Conservation (phyloP, 2,113 vertebrate genomes). For the Toxotes chatareus region DNA sequence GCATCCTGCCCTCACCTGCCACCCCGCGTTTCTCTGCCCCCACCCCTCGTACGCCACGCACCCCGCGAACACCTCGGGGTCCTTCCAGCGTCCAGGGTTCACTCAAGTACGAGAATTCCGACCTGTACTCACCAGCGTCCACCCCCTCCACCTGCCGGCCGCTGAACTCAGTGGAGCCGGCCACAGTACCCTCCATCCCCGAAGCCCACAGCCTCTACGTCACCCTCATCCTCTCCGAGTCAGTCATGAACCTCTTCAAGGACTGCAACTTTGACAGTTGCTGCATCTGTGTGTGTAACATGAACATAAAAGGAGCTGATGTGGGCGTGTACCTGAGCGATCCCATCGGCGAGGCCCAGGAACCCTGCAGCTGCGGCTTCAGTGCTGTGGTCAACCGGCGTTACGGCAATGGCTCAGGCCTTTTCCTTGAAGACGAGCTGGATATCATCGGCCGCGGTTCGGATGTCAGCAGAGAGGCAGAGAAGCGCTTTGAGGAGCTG, state of each 20-base stretch:
- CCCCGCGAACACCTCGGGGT: conserved; percentile 94
- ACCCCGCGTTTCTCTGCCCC: conserved; percentile 94
- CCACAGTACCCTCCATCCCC: conserved; percentile 95
- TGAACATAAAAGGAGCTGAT: conserved; percentile 98
- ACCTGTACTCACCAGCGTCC: conserved; percentile 96
- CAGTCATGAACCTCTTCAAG: conserved; percentile 98
- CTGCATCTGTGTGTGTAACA: conserved; percentile 98
- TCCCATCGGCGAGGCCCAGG: conserved; percentile 91
- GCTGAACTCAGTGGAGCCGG: conserved; percentile 96
- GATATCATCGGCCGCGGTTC: conserved; percentile 96
- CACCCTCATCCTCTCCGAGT: conserved; percentile 98
- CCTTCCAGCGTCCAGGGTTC: conserved; percentile 96
- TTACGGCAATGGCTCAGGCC: conserved; percentile 95
- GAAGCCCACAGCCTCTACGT: conserved; percentile 99
- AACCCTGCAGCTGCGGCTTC: conserved; percentile 95
- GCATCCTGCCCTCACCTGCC: conserved; percentile 96
- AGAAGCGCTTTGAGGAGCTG: conserved; percentile 94
- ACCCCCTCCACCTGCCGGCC: conserved; percentile 97
- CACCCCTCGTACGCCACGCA: conserved; percentile 94
- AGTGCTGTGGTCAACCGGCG: conserved; percentile 97
- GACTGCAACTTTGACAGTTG: conserved; percentile 99
- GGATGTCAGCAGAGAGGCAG: conserved; percentile 92
- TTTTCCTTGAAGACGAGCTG: conserved; percentile 98
- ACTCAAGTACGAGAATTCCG: conserved; percentile 96
- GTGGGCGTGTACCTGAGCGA: conserved; percentile 97